Conservation (phyloP, 1,140 invertebrate species). For the Globodera ellingtonae region DNA sequence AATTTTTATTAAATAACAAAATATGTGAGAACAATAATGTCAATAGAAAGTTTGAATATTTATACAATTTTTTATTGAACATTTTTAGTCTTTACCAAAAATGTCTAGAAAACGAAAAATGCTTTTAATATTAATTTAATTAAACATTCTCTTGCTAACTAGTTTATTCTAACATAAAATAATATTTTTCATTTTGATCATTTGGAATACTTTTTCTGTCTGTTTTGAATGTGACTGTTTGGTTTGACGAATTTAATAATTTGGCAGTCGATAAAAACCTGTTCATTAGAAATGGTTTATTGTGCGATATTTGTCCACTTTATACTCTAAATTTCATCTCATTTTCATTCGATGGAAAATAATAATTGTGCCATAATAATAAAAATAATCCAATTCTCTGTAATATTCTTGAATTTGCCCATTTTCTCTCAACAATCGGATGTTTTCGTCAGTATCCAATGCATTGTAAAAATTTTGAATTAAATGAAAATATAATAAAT, state of each 20-base stretch:
- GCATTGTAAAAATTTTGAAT: not conserved
- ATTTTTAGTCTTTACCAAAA: no score
- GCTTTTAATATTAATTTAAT: no score
- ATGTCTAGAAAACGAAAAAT: no score
- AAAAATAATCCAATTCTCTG: not conserved
- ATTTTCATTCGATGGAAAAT: not conserved
- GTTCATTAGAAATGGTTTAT: not conserved
- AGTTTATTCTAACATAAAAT: no score
- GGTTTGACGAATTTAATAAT: not conserved
- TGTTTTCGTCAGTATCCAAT: not conserved
- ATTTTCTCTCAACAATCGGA: not conserved
- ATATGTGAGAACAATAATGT: no score
- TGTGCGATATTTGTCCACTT: not conserved
- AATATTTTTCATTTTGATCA: not conserved
- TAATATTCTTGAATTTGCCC: not conserved
- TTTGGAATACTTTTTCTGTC: not conserved
- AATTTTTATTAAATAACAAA: no score
- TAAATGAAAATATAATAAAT: not conserved
- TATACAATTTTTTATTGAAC: no score
- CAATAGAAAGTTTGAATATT: no score
- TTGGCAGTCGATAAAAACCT: not conserved
- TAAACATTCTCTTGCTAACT: no score
- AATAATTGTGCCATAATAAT: not conserved
- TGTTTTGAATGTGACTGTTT: not conserved
- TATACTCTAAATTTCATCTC: not conserved